These are phyloP conservation scores for Zaprionus taronus DNA, from an alignment of 1,140 invertebrate species.

Conservation along the genomic window DNA sequence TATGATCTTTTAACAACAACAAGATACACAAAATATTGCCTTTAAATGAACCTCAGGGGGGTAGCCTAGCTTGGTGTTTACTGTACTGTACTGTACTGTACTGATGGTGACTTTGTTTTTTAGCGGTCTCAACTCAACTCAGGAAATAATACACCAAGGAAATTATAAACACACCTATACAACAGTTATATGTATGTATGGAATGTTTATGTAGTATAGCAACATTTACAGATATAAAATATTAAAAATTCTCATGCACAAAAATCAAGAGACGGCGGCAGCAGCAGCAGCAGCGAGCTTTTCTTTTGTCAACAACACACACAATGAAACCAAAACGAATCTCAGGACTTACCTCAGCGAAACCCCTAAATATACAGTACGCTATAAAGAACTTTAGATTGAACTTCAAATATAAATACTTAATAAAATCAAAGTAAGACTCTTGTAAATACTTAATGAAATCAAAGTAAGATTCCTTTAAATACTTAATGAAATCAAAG, in stretches of 20 bases:
- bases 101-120: not conserved
- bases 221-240: conserved; percentile 35
- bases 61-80: not conserved
- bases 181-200: conserved; percentile 23
- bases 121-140: not conserved
- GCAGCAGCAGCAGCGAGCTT: conserved; percentile 57
- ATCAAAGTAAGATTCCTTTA: not conserved
- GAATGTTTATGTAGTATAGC: conserved; percentile 24
- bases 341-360: conserved; percentile 60
- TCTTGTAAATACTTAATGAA: not conserved
- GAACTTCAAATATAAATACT: not conserved
- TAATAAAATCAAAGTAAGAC: not conserved
- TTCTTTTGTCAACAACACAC: conserved; percentile 75
- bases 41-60: not conserved
- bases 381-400: not conserved
- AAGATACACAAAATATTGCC: conserved; percentile 1
- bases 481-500: not conserved
- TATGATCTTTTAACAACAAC: conserved; percentile 18
- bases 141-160: conserved; percentile 11
- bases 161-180: conserved; percentile 26
- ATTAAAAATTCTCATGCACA: conserved; percentile 69
- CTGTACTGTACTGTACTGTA: not conserved
- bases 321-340: conserved; percentile 63
- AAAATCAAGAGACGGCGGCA: conserved; percentile 50
- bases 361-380: conserved; percentile 11